Conservation (phyloP, 2,797 vertebrate species). For the Petrocephalus sullivani region DNA sequence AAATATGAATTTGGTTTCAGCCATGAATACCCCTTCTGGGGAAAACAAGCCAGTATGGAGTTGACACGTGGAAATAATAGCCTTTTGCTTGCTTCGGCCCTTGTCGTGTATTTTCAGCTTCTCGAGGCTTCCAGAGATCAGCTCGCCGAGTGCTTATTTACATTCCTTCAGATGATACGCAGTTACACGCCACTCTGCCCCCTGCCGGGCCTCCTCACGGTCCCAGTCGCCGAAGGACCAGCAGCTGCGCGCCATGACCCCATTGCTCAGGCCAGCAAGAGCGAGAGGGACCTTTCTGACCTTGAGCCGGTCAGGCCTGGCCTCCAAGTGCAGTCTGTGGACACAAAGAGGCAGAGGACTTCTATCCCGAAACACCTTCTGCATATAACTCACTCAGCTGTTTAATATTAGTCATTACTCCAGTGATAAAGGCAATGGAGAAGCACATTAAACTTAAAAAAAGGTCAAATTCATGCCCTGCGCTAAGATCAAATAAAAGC, state of each 20-base stretch:
- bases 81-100: neutral
- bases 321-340: neutral
- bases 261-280: neutral
- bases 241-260: neutral
- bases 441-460: neutral
- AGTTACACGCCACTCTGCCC: neutral
- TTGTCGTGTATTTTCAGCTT: neutral
- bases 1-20: neutral
- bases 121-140: neutral
- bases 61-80: neutral
- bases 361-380: neutral
- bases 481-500: neutral
- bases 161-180: neutral
- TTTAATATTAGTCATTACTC: slow-evolving; percentile 1
- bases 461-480: neutral
- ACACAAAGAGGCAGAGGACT: neutral
- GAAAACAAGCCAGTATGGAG: neutral
- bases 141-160: slow-evolving; percentile 4
- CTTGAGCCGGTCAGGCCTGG: neutral
- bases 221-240: neutral
- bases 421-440: neutral
- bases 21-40: neutral
- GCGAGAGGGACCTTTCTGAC: neutral
- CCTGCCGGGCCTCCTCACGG: neutral
- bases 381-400: neutral